These are phyloP conservation scores for Arctopsyche grandis DNA, from an alignment of 1,140 invertebrate species.

Conservation along the genomic window DNA sequence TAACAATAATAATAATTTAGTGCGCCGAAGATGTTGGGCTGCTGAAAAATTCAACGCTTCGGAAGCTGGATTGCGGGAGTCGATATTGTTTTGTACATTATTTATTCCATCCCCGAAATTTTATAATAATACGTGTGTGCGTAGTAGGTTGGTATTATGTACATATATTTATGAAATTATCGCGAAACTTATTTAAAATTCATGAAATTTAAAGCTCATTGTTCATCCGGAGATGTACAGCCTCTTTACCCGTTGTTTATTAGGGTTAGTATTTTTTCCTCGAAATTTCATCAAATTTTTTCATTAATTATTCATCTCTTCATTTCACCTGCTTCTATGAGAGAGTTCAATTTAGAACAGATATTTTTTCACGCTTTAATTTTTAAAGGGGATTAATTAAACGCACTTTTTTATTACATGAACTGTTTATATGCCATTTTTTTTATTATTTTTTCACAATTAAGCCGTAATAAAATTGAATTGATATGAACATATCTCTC, in stretches of 20 bases:
- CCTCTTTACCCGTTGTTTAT: constrained; percentile 3
- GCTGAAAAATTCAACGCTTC: no score
- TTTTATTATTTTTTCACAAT: no score
- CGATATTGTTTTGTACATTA: no score
- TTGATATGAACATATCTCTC: no score
- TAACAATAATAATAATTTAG: no score
- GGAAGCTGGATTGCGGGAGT: no score
- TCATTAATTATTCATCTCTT: constrained; percentile 6
- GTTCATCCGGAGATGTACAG: constrained; percentile 10
- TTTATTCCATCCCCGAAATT: no score
- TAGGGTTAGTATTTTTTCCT: constrained; percentile 7
- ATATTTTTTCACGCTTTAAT: background rate
- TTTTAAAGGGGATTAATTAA: background rate
- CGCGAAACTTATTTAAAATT: background rate
- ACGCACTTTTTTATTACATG: background rate
- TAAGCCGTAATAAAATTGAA: no score
- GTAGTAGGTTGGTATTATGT: no score
- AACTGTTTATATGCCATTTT: no score
- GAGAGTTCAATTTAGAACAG: background rate
- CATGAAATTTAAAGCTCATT: constrained; percentile 13
- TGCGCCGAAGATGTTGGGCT: no score
- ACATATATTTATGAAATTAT: background rate
- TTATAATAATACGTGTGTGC: no score
- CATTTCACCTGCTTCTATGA: background rate
- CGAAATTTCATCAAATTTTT: constrained; percentile 9